Percentiles rank a stretch among this genome's conserved stretches.
Evolutionary conservation across 2,797 vertebrate genomes (phyloP).

Genomic region (Platyrinchus mystaceus): DNA sequence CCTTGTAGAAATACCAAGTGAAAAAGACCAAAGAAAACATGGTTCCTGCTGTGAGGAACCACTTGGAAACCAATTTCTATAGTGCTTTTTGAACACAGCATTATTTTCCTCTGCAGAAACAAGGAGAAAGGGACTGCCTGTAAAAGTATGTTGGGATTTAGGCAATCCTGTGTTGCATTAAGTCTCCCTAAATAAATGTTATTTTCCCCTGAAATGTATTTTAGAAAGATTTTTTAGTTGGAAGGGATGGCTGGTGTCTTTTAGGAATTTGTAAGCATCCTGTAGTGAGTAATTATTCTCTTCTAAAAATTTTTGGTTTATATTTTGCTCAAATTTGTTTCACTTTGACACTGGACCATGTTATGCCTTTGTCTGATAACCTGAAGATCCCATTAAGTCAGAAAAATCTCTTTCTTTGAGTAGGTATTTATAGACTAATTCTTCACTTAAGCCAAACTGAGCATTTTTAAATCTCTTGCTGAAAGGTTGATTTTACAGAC

Average conservation of each 20-base stretch:
- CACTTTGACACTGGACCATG: neutral
- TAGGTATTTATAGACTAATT: neutral
- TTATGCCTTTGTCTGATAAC: neutral
- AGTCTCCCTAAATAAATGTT: neutral
- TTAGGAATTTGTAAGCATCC: neutral
- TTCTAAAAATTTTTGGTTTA: neutral
- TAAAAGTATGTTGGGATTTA: neutral
- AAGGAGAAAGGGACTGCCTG: neutral
- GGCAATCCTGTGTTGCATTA: neutral
- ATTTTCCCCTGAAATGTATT: neutral
- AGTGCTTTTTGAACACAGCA: neutral
- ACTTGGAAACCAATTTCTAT: neutral
- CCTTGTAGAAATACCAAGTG: neutral
- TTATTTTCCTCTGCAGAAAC: neutral
- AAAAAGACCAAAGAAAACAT: neutral
- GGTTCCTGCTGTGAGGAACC: neutral
- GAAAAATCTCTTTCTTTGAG: neutral
- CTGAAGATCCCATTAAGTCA: neutral
- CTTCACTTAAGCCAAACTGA: neutral
- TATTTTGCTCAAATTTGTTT: neutral
- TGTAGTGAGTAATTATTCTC: neutral
- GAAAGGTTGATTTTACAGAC: neutral
- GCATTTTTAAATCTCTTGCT: neutral
- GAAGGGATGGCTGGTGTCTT: accelerated
- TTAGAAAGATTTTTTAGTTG: neutral